Evolutionary conservation across 2,888 invertebrate species (phyloP).

Genomic region (Cheilosia pagana): DNA sequence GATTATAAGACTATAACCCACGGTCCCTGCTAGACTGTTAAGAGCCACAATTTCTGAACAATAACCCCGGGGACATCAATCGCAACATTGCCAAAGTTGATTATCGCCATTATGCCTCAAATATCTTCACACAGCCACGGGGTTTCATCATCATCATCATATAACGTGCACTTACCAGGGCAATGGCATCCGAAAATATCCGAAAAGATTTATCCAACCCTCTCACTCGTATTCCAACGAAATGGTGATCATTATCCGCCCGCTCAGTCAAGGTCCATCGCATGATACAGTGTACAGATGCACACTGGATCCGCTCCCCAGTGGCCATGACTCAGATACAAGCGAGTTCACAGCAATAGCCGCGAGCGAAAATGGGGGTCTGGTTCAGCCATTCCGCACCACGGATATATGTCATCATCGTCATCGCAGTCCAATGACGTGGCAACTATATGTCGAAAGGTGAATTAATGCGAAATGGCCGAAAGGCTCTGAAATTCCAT

Average conservation of each 20-base stretch:
- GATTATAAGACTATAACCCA: not conserved
- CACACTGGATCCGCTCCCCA: constrained; percentile 21
- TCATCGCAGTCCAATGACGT: constrained; percentile 40
- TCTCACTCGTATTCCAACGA: not conserved
- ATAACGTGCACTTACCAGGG: constrained; percentile 15
- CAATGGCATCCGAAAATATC: constrained; percentile 16
- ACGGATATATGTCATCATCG: not conserved
- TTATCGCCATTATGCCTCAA: constrained; percentile 49
- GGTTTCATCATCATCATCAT: constrained; percentile 20
- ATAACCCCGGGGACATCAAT: constrained; percentile 16
- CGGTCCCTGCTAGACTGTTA: not conserved
- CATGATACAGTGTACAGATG: constrained; percentile 27
- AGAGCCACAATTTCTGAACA: constrained; percentile 16
- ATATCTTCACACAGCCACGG: constrained; percentile 23
- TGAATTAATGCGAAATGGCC: constrained; percentile 65
- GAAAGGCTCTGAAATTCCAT: constrained; percentile 44
- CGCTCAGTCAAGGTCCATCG: constrained; percentile 17
- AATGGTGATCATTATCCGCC: constrained; percentile 2
- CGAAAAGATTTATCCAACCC: constrained; percentile 20
- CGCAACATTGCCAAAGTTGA: constrained; percentile 42
- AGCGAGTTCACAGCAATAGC: constrained; percentile 56
- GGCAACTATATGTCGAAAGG: constrained; percentile 52
- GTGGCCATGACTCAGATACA: constrained; percentile 43
- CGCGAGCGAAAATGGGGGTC: constrained; percentile 11
- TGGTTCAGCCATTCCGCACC: not conserved